phyloP scores from a whole-genome alignment of 2,888 invertebrate species.

The Parthenolecanium corni region DNA sequence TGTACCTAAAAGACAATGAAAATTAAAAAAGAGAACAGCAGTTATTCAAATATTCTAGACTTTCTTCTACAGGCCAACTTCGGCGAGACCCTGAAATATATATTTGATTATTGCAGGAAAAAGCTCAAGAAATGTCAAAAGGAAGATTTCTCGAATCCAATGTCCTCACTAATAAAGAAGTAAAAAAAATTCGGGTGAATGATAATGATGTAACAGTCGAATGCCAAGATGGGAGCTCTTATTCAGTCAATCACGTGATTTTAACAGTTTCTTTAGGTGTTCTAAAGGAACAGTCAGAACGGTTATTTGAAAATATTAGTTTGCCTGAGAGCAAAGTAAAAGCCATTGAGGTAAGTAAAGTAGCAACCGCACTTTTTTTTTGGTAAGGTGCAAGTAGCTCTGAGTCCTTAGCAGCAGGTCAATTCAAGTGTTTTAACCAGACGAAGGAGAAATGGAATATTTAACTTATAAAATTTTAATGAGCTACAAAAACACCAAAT shows the following conservation, averaged over 20 bases:
- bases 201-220: slow-evolving; percentile 43
- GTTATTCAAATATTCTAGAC: no score
- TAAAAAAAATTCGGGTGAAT: not conserved
- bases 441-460: no score
- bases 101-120: not conserved
- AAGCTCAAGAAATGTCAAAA: not conserved
- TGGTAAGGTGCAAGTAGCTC: not conserved
- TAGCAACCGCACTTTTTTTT: no score
- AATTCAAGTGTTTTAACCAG: no score
- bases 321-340: slow-evolving; percentile 46
- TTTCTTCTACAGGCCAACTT: not conserved
- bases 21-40: no score
- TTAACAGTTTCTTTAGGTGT: slow-evolving; percentile 57
- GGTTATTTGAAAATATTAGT: slow-evolving; percentile 48
- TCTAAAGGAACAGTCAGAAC: slow-evolving; percentile 48
- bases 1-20: no score
- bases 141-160: not conserved
- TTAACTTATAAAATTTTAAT: no score
- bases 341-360: slow-evolving; percentile 44
- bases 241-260: slow-evolving; percentile 51
- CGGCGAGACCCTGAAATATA: not conserved
- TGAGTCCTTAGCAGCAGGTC: no score
- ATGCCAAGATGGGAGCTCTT: slow-evolving; percentile 47
- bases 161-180: not conserved
- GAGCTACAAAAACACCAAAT: no score